Evolutionary conservation across 1,140 invertebrate genomes (phyloP).

Genomic region (Augochlora pura): DNA sequence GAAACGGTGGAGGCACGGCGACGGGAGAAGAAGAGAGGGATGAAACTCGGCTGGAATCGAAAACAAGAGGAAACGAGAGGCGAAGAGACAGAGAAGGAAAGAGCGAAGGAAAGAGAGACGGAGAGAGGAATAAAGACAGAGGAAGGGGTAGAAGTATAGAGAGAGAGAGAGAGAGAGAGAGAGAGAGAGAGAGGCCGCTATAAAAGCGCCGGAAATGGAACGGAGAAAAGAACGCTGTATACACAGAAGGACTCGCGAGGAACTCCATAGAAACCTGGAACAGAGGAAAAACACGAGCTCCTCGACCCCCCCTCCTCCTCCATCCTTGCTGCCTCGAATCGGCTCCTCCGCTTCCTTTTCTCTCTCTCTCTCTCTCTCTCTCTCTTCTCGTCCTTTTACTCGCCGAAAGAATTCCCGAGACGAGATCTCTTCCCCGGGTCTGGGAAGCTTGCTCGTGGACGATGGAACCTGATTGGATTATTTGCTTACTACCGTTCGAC

Average conservation of each 20-base stretch:
- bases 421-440: background rate
- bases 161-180: background rate
- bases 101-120: background rate
- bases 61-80: background rate
- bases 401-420: slow-evolving; percentile 44
- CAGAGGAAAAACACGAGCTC: slow-evolving; percentile 43
- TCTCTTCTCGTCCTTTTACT: background rate
- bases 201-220: slow-evolving; percentile 37
- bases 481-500: slow-evolving; percentile 63
- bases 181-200: background rate
- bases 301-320: background rate
- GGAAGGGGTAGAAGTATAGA: too few relatives aligned
- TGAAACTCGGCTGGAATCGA: slow-evolving; percentile 27
- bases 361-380: background rate
- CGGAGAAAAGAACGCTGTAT: slow-evolving; percentile 41
- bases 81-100: background rate
- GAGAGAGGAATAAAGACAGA: background rate
- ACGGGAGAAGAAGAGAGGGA: slow-evolving; percentile 11
- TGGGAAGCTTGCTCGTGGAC: slow-evolving; percentile 17
- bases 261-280: slow-evolving; percentile 40
- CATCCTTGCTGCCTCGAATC: background rate
- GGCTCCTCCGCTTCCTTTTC: background rate
- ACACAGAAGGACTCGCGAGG: slow-evolving; percentile 39
- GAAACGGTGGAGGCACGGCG: background rate
- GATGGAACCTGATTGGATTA: slow-evolving; percentile 65